phyloP scores from a whole-genome alignment of 2,113 vertebrate genomes.

The Mobula birostris region DNA sequence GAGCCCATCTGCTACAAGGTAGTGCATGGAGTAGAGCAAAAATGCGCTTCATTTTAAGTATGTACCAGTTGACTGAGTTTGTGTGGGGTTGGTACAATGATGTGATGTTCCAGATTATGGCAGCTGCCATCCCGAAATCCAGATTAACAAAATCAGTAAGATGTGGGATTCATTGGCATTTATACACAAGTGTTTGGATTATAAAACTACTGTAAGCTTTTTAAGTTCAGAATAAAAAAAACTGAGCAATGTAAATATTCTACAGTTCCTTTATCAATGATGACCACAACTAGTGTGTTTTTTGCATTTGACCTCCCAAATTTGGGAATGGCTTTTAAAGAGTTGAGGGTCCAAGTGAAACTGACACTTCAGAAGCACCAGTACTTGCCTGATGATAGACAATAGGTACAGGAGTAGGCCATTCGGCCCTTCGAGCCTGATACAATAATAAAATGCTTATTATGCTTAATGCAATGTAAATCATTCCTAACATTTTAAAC shows the following conservation, averaged over 20 bases:
- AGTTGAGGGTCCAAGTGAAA: background rate
- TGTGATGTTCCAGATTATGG: slow-evolving; percentile 34
- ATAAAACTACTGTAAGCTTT: slow-evolving; percentile 32
- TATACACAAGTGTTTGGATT: slow-evolving; percentile 31
- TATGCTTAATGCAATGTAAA: too few species aligned
- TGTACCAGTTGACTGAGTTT: slow-evolving; percentile 29
- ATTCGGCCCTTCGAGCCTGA: too few species aligned
- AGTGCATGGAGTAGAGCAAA: slow-evolving; percentile 36
- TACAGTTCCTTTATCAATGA: slow-evolving; percentile 16
- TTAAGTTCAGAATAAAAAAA: slow-evolving; percentile 37
- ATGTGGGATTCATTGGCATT: background rate
- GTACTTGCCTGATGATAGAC: too few species aligned
- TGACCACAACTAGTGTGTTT: background rate
- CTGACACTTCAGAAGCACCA: background rate
- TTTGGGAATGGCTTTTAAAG: background rate
- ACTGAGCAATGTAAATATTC: slow-evolving; percentile 23
- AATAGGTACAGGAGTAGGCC: too few species aligned
- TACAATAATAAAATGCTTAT: background rate
- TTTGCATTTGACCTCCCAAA: background rate
- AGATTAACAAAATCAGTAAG: slow-evolving; percentile 24
- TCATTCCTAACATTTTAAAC: background rate
- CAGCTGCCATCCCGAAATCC: background rate
- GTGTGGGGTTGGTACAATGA: slow-evolving; percentile 35
- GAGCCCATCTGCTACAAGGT: slow-evolving; percentile 30
- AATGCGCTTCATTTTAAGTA: slow-evolving; percentile 6